Evolutionary conservation across 2,888 invertebrate species (phyloP), one percentile per base, ranked within the genome.

Genomic region (Drosophila koepferae): DNA sequence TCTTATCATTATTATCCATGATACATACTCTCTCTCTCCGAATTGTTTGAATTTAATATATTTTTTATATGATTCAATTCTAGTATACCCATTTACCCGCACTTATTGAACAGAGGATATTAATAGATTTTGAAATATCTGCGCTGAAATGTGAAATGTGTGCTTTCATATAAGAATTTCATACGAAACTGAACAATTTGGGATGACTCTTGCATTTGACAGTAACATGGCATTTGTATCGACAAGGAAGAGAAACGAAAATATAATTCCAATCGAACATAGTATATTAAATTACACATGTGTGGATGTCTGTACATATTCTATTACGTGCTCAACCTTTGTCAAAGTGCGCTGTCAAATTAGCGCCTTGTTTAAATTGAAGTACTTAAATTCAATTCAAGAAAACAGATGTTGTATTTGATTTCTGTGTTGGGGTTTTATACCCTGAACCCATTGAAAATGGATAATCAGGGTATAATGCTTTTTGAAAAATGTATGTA

Each of bases 141-240:
- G 48, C n/a, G n/a, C 38, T 58, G 20, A 49, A 68, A 73, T 18
- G 36, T 28, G 62, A 34, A 59, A n/a, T n/a, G n/a, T 63, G 54
- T 36, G 48, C 48, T 59, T 53, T 49, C 41, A 60, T 55, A 63
- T 18, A 28, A 54, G 41, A 54, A 68, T 36, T 48, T 51, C 40
- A 20, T n/a, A 10, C 38, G 28, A 43, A 44, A 28, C 18, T 53
- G 46, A 31, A 43, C 20, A 63, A 56, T 54, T 69, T 63, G 9
- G 23, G 23, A 56, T 49, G 41, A 53, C 38, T 59, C 51, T 46
- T 64, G 71, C 54, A 64, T 58, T 49, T 77, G 78, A 77, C 78
- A 77, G 63, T 66, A 61, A 77, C 77, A 63, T 66, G 77, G 59
- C 65, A 63, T 63, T 62, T 69, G 69, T 46, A 63, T 28, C 31